Conservation (phyloP, 2,113 vertebrate genomes). For the Thomomys bottae region DNA sequence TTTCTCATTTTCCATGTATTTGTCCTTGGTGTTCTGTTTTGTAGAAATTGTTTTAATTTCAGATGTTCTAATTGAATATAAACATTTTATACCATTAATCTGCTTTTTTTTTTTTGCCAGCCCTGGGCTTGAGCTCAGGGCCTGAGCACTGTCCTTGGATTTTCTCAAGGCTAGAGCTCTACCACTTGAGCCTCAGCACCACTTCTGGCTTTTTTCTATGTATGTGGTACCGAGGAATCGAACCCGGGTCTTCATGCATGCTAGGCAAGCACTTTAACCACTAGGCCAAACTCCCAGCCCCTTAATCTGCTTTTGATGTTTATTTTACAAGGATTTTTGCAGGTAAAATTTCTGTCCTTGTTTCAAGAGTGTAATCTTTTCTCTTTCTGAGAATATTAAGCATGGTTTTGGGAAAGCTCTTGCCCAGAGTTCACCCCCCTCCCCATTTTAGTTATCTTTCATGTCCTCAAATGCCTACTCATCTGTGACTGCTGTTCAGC, state of each 20-base stretch:
- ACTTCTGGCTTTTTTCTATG: no score
- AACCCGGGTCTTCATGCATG: no score
- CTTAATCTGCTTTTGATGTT: neutral
- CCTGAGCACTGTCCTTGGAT: no score
- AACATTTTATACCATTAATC: neutral
- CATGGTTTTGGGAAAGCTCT: neutral
- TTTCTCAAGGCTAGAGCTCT: no score
- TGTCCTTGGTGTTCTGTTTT: neutral
- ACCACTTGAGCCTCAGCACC: no score
- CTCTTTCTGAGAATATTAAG: slow-evolving; percentile 27
- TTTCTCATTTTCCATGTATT: neutral
- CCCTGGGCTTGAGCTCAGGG: no score
- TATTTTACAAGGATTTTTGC: slow-evolving; percentile 10
- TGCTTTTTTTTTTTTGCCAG: no score
- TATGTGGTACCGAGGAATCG: no score
- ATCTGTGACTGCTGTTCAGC: neutral
- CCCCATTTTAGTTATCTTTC: slow-evolving; percentile 17
- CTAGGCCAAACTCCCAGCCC: no score
- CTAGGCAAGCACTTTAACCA: no score
- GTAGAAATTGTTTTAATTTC: neutral
- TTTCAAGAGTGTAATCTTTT: neutral
- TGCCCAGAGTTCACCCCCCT: neutral
- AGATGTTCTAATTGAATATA: neutral
- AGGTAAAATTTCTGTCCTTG: neutral
- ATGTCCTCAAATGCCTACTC: slow-evolving; percentile 1